Percentiles rank a stretch among this genome's conserved stretches.
These are phyloP conservation scores for Drosophila ochracea DNA, from an alignment of 2,888 invertebrate species.

Conservation along the genomic window DNA sequence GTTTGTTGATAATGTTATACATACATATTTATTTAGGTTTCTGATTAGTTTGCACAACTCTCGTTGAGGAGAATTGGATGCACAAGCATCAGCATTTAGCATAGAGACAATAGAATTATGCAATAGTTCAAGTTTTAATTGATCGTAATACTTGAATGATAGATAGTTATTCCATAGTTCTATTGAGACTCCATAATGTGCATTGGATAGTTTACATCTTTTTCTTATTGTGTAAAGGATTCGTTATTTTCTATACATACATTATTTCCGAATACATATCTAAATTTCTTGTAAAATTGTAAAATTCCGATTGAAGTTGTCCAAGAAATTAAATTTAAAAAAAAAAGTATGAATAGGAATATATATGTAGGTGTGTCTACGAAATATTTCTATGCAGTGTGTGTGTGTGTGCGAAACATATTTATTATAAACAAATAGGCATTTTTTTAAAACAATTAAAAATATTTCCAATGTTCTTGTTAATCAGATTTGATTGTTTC, in stretches of 20 bases:
- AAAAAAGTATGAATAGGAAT: constrained; percentile 11
- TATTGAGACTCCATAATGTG: constrained; percentile 6
- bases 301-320: constrained; percentile 20
- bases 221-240: constrained; percentile 36
- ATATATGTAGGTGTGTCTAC: constrained; percentile 23
- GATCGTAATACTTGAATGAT: neutral
- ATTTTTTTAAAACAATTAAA: constrained; percentile 13
- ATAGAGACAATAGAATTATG: constrained; percentile 11
- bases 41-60: constrained; percentile 56
- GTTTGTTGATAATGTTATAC: constrained; percentile 53
- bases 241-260: constrained; percentile 21
- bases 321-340: constrained; percentile 3
- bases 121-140: constrained; percentile 6
- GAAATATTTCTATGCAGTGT: constrained; percentile 28
- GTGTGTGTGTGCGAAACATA: constrained; percentile 9
- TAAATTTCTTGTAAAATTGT: constrained; percentile 16
- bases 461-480: constrained; percentile 3
- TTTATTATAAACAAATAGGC: constrained; percentile 14
- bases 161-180: constrained; percentile 3
- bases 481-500: constrained; percentile 12
- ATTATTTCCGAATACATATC: constrained; percentile 26
- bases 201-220: constrained; percentile 28
- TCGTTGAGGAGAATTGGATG: constrained; percentile 43
- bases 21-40: constrained; percentile 62
- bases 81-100: constrained; percentile 33